Evolutionary conservation across 2,797 vertebrate genomes (phyloP).

Genomic region (Xiphophorus birchmanni): DNA sequence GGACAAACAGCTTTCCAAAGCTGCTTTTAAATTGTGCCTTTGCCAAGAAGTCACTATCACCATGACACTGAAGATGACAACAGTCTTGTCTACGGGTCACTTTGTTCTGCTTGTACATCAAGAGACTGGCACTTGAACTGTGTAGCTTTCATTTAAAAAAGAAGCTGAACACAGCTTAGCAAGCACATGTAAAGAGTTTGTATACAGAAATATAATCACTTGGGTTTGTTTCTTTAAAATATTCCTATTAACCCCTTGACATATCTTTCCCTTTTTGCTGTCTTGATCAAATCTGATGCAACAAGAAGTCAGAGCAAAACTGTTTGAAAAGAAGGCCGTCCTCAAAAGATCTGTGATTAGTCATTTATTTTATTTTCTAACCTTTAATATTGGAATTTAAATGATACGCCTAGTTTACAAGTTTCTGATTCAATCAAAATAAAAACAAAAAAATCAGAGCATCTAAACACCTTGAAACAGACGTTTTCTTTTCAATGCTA

Average conservation of each 20-base stretch:
- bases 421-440: not conserved
- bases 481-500: not conserved
- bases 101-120: not conserved
- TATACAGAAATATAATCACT: not conserved
- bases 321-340: not conserved
- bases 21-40: not conserved
- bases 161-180: not conserved
- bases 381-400: not conserved
- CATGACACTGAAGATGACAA: not conserved
- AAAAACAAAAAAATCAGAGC: not conserved
- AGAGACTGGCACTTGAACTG: not conserved
- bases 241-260: conserved; percentile 40
- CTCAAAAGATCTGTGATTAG: not conserved
- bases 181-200: not conserved
- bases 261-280: conserved; percentile 17
- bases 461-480: not conserved
- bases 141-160: not conserved
- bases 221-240: conserved; percentile 48
- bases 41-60: not conserved
- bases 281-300: conserved; percentile 38
- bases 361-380: not conserved
- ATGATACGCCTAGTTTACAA: not conserved
- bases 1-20: not conserved
- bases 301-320: conserved; percentile 38
- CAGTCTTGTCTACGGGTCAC: not conserved